These are phyloP conservation scores for Seira sanloemensis DNA, from an alignment of 2,888 invertebrate species.

Conservation along the genomic window DNA sequence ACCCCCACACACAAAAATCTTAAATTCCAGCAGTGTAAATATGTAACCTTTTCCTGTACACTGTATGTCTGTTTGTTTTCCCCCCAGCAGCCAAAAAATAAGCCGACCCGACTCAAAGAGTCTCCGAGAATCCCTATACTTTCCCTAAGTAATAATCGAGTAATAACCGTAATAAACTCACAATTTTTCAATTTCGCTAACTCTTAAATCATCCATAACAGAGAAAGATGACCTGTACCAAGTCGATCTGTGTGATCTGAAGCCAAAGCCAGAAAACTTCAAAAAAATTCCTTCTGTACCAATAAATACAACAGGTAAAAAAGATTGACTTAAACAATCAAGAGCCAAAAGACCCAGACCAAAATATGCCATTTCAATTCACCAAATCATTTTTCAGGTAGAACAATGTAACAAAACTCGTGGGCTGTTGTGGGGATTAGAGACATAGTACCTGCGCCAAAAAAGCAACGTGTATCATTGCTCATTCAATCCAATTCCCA, in stretches of 20 bases:
- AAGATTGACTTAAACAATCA: neutral
- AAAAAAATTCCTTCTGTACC: no score
- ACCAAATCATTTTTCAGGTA: neutral
- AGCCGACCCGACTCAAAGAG: neutral
- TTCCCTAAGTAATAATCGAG: neutral
- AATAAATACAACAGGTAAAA: no score
- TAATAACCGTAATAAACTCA: conserved; percentile 11
- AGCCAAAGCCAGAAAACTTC: no score
- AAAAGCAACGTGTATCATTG: neutral
- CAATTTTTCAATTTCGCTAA: conserved; percentile 9
- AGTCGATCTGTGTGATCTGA: neutral
- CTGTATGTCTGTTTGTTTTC: neutral
- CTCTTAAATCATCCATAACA: neutral
- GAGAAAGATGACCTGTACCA: neutral
- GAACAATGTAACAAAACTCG: neutral
- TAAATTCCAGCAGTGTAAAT: neutral
- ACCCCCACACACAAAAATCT: no score
- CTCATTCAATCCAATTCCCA: neutral
- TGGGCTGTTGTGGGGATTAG: no score
- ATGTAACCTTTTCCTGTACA: neutral
- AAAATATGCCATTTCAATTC: conserved; percentile 6
- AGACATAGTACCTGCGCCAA: no score
- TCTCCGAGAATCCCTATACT: neutral
- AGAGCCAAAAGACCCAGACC: neutral
- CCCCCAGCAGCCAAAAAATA: neutral